Percentiles rank a stretch among this genome's conserved stretches.
These are phyloP conservation scores for Orestias chungarensis DNA, from an alignment of 2,797 vertebrate species.

Conservation along the genomic window DNA sequence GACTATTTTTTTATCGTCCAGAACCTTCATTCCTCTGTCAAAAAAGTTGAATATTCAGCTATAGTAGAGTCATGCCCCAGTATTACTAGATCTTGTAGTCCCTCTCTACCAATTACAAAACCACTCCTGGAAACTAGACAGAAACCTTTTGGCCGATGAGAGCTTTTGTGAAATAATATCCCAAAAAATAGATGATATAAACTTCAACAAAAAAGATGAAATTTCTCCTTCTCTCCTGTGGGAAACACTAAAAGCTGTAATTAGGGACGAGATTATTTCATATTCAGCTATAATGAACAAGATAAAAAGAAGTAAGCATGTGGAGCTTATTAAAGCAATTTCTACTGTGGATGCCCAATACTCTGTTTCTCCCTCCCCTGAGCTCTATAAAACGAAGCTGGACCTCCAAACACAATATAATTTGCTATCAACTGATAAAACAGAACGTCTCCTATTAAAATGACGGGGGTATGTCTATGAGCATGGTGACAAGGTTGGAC, in stretches of 20 bases:
- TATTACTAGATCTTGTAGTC: background rate
- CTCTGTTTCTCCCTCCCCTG: background rate
- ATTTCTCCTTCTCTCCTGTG: background rate
- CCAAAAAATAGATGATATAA: background rate
- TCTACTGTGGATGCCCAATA: background rate
- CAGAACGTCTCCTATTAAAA: background rate
- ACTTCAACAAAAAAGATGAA: background rate
- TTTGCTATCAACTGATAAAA: slow-evolving; percentile 1
- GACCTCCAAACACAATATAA: slow-evolving; percentile 1
- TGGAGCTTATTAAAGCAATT: background rate
- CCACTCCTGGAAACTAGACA: background rate
- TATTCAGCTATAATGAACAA: background rate
- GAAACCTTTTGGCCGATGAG: background rate
- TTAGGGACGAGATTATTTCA: background rate
- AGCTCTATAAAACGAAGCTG: background rate
- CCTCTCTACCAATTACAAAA: background rate
- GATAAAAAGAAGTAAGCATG: background rate
- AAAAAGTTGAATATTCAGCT: background rate
- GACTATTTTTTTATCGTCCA: background rate
- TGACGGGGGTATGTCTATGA: background rate
- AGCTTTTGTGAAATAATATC: background rate
- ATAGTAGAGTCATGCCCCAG: background rate
- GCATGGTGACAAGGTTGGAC: too few species aligned
- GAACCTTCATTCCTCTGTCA: background rate
- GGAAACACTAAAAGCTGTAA: slow-evolving; percentile 3